phyloP scores from a whole-genome alignment of 2,888 invertebrate genomes.

The Mimachlamys varia region DNA sequence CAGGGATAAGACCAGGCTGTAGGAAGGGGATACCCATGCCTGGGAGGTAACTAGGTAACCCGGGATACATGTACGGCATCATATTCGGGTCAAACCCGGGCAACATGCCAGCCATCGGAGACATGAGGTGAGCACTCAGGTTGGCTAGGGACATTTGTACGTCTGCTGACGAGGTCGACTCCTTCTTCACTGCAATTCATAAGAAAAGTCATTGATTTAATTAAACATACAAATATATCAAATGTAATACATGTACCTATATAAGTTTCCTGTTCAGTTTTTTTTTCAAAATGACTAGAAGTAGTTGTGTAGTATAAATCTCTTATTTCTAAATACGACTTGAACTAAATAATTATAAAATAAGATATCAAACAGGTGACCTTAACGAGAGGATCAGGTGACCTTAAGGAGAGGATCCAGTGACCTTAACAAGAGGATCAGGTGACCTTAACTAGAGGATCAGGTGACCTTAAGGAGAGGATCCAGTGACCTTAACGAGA shows the following conservation, averaged over 20 bases:
- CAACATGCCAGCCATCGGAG: slow-evolving; percentile 70
- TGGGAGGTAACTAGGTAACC: slow-evolving; percentile 80
- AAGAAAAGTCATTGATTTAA: neutral
- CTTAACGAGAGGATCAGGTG: neutral
- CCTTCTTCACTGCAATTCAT: slow-evolving; percentile 45
- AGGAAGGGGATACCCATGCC: slow-evolving; percentile 82
- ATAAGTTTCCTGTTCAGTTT: no score
- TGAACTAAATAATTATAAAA: no score
- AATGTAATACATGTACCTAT: no score
- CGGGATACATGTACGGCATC: slow-evolving; percentile 81
- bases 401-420: neutral
- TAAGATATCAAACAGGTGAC: no score
- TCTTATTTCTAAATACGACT: no score
- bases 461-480: no score
- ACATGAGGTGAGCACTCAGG: slow-evolving; percentile 65
- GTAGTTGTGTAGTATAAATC: no score
- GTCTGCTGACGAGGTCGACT: slow-evolving; percentile 48
- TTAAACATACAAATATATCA: neutral
- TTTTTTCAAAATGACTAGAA: no score
- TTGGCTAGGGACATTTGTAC: slow-evolving; percentile 49
- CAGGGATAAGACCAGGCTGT: slow-evolving; percentile 83
- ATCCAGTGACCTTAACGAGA: no score
- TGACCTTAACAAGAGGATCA: neutral
- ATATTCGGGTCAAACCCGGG: slow-evolving; percentile 77
- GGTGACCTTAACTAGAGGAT: no score